Base-by-base conservation (phyloP, 2,797 vertebrate genomes). In the Phoebastria nigripes region DNA sequence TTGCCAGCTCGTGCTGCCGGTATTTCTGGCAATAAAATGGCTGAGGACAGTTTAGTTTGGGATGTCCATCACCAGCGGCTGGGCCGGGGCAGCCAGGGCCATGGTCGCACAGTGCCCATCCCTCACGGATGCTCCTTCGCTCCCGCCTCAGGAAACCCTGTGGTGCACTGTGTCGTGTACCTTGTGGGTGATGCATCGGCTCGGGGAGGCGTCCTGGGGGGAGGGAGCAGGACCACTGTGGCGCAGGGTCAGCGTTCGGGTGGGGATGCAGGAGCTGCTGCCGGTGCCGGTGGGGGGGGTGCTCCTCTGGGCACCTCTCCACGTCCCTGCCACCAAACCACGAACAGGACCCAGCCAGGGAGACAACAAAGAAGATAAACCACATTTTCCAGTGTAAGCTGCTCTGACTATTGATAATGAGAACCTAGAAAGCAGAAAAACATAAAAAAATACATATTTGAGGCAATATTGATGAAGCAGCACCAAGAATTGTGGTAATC, bases 171-270 rank as follows among this genome's bases (percentile, higher is more conserved):
- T 44, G 1, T 15, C 33, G 11, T 0, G 3, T 12, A 9, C 18
- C 58, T 25, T 15, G 18, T 13, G 44, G 55, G 26, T 8, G 31
- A 25, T 3, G 65, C 8, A 28, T 7, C 2, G 2, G 33, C 41
- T 16, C 0, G 0, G 28, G 15, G 28, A 31, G 10, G 20, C 0
- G 2, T 29, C 35, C 52, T 0, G 1, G 24, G 76, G 11, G 41
- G 10, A 62, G 7, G 52, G 17, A 44, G 13, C 9, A 11, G 42
- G 49, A 16, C 12, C 39, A 1, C 12, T 61, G 5, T 4, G 29
- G 49, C 13, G 5, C 62, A 63, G 76, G 35, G 13, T 4, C 56
- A 44, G 77, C 16, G 26, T 42, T 51, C 3, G 15, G 37, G 11
- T 19, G n/a, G 29, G 24, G 20, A 31, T 44, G 76, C 0, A 3